These are phyloP conservation scores for Spodoptera frugiperda DNA, from an alignment of 1,140 invertebrate genomes.

Conservation along the genomic window DNA sequence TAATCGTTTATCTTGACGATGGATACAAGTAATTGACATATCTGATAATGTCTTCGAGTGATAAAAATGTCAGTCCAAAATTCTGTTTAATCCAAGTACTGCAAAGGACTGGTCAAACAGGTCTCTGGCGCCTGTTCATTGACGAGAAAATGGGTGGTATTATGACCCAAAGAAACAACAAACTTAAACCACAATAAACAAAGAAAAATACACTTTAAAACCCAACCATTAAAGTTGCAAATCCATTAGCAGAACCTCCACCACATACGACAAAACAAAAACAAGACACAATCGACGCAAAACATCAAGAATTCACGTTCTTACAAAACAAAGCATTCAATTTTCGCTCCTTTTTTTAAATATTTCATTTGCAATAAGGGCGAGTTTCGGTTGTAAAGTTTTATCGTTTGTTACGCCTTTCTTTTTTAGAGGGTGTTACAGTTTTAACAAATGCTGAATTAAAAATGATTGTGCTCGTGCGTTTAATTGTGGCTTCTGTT, in stretches of 20 bases:
- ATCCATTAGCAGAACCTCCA: not conserved
- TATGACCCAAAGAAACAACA: constrained; percentile 12
- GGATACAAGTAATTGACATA: too few relatives aligned
- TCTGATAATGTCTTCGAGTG: too few relatives aligned
- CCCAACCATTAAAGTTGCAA: not conserved
- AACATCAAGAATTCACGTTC: constrained; percentile 58
- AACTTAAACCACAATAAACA: not conserved
- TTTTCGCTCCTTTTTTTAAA: constrained; percentile 51
- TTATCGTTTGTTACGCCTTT: constrained; percentile 48
- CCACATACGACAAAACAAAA: not conserved
- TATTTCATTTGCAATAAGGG: constrained; percentile 44
- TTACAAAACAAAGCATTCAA: constrained; percentile 57
- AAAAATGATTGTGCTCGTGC: constrained; percentile 57
- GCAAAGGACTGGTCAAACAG: constrained; percentile 46
- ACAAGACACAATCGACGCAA: constrained; percentile 6
- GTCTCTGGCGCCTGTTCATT: constrained; percentile 59
- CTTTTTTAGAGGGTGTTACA: constrained; percentile 52
- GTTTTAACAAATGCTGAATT: constrained; percentile 55
- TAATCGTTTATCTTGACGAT: too few relatives aligned
- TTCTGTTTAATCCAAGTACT: constrained; percentile 11
- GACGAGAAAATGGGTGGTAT: constrained; percentile 53
- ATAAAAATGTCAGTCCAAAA: not conserved
- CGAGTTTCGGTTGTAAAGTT: constrained; percentile 49
- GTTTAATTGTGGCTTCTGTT: constrained; percentile 9
- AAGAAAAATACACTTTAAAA: not conserved